Base-by-base conservation (phyloP, 2,797 vertebrate species). In the Pachyuromys duprasi region DNA sequence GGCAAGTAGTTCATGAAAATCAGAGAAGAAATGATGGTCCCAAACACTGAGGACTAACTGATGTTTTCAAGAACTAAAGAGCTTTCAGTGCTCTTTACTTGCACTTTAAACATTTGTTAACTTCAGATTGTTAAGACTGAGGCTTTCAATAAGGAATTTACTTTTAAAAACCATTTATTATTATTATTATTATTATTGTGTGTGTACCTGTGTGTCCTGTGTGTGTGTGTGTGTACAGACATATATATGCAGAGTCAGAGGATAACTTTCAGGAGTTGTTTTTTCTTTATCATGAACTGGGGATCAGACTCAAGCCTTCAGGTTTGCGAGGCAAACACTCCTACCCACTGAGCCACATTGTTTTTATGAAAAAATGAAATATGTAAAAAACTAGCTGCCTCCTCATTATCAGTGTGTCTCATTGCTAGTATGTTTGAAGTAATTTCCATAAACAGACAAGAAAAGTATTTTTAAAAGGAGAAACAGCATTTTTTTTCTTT, bases 81-180 rank as follows among this genome's bases (percentile, higher is more conserved):
- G 42, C 93, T 88, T 91, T 80, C 17, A 28, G 36, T 78, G 20
- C 62, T 78, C 39, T 92, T 92, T 49, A 92, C 57, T 26, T 88
- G 2, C 72, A 4, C 83, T 84, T 95, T 81, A 42, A 81, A 70
- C 76, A 88, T 84, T 72, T 93, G 79, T 93, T 94, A 82, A 74
- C 28, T 89, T 83, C 8, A 67, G 17, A 75, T 94, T 20, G 17
- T 78, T 91, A 93, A 95, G 33, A 3, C 8, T 65, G 17, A 84
- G 31, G 4, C 74, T 87, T 87, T 93, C 14, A 84, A 60, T 75
- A 76, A 65, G 33, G 91, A 76, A 36, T 39, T 84, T 79, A 5
- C 57, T 20, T 79, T 60, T 14, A 53, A 86, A 83, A 49, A 33
- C 18, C 14, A 67, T 45, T 33, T 15, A 26, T 81, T 20, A 39